Conservation (phyloP, 2,888 invertebrate species). For the Cryptosula pallasiana region DNA sequence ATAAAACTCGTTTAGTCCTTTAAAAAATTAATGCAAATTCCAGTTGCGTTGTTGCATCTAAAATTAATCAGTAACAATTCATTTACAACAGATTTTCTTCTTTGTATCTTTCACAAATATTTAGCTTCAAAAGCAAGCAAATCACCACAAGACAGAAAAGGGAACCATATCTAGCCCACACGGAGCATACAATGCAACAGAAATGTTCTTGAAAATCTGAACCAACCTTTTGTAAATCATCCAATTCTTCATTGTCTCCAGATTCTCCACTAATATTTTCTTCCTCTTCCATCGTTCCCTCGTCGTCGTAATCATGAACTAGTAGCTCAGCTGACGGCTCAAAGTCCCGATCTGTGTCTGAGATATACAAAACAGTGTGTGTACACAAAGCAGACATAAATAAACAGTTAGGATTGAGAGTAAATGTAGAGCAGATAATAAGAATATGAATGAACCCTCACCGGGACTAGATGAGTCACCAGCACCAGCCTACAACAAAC, state of each 20-base stretch:
- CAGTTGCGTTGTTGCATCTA: no score
- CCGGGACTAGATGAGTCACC: conserved; percentile 46
- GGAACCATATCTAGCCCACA: no score
- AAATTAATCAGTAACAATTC: no score
- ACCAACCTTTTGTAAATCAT: conserved; percentile 40
- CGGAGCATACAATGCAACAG: no score
- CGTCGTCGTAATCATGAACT: conserved; percentile 96
- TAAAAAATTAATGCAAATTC: no score
- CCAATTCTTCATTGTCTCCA: conserved; percentile 77
- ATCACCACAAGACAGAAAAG: no score
- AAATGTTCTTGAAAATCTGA: background rate
- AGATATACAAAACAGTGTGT: conserved; percentile 6
- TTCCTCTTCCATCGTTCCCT: conserved; percentile 91
- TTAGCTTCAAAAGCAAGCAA: no score
- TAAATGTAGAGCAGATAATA: background rate
- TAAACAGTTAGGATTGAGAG: background rate
- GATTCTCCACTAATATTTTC: conserved; percentile 85
- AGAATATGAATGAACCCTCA: conserved; percentile 29
- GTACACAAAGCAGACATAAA: background rate
- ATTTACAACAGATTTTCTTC: no score
- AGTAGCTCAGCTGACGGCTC: conserved; percentile 93
- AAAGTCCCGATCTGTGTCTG: conserved; percentile 61
- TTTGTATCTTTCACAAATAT: no score
- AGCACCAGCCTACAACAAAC: conserved; percentile 35
- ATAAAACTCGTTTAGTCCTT: no score